A percentile compares a stretch with the other conserved stretches of the same genome.
These are phyloP conservation scores for Oscheius myriophilus DNA, from an alignment of 2,888 invertebrate species.

Conservation along the genomic window DNA sequence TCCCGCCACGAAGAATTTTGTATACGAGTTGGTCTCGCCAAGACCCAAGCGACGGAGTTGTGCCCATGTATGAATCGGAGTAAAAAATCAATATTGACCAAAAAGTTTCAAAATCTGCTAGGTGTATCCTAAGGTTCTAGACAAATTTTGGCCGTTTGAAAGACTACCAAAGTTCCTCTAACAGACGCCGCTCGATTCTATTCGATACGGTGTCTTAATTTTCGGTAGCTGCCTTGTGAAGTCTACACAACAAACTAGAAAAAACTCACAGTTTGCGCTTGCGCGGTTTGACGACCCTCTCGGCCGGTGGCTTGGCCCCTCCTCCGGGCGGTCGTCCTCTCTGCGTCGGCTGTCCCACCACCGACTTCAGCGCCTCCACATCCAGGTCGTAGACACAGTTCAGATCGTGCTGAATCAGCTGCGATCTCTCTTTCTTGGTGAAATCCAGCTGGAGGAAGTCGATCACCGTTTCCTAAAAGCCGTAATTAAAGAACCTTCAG, in stretches of 20 bases:
- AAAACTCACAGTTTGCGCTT: slow-evolving; percentile 18
- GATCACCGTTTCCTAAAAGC: slow-evolving; percentile 54
- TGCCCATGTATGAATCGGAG: too few species aligned
- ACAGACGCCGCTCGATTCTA: neutral
- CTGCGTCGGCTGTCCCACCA: neutral
- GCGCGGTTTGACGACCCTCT: slow-evolving; percentile 4
- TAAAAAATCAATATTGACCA: too few species aligned
- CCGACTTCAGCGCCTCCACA: neutral
- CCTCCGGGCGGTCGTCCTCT: neutral
- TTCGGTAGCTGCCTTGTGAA: too few species aligned
- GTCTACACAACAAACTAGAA: too few species aligned
- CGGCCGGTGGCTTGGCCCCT: neutral
- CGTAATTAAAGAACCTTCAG: neutral
- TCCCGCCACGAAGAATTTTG: too few species aligned
- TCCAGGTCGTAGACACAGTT: slow-evolving; percentile 47
- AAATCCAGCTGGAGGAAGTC: slow-evolving; percentile 52
- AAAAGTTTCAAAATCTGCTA: too few species aligned
- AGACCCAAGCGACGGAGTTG: too few species aligned
- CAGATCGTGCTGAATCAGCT: slow-evolving; percentile 37
- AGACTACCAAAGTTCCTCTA: too few species aligned
- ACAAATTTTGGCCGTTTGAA: too few species aligned
- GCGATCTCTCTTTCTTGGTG: slow-evolving; percentile 29
- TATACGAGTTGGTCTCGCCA: too few species aligned
- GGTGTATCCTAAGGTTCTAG: too few species aligned
- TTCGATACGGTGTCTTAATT: too few species aligned